Percentiles rank a stretch among this genome's conserved stretches.
Conservation (phyloP, 2,113 vertebrate species). For the Lagopus leucura region DNA sequence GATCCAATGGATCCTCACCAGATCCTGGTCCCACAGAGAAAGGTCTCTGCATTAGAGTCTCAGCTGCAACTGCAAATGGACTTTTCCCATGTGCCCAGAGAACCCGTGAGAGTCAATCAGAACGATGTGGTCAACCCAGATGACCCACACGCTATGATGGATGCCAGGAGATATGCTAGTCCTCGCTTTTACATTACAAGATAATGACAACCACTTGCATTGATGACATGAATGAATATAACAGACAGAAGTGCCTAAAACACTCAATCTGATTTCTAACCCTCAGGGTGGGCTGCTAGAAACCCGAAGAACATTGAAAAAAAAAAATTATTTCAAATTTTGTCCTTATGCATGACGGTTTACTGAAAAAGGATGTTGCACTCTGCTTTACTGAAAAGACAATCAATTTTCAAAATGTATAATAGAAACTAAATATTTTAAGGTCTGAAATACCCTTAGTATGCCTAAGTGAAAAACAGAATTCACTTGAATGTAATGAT, state of each 20-base stretch:
- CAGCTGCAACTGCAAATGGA: conserved; percentile 25
- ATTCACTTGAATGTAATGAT: background rate
- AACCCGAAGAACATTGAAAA: background rate
- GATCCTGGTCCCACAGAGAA: conserved; percentile 45
- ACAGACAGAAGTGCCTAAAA: background rate
- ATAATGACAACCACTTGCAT: rapidly evolving
- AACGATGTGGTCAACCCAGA: conserved; percentile 74
- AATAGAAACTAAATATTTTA: background rate
- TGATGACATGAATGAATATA: background rate
- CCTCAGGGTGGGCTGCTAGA: background rate
- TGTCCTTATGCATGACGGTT: background rate
- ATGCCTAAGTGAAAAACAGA: background rate
- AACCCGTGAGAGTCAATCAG: conserved; percentile 77
- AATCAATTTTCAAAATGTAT: background rate
- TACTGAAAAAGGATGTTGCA: background rate
- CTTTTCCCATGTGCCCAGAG: conserved; percentile 61
- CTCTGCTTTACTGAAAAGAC: background rate
- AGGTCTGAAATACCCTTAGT: background rate
- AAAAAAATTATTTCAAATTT: background rate
- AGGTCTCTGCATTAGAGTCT: rapidly evolving
- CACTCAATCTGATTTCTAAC: background rate
- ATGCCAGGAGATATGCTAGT: conserved; percentile 58
- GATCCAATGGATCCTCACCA: conserved; percentile 82
- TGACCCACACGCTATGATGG: conserved; percentile 81
- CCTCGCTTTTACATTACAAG: conserved; percentile 61